Base-by-base conservation (phyloP, 2,888 invertebrate genomes). In the Chaitophorus viminalis region DNA sequence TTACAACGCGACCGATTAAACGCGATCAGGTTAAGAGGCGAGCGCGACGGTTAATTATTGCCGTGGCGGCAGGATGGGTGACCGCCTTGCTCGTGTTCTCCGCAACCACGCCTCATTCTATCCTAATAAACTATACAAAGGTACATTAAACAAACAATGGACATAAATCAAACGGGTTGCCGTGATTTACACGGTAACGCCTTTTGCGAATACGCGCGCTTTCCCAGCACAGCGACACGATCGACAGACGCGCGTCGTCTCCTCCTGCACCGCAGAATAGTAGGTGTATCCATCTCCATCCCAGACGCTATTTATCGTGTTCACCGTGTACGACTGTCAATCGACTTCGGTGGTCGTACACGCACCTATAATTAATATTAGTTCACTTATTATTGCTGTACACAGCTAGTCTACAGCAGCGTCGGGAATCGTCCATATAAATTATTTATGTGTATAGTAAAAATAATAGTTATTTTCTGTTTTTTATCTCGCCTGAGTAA, bases 61-160 rank as follows among this genome's bases (percentile, higher is more conserved):
- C 60, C 60, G 46, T 33, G 70, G 68, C 4, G 29, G 54, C 33
- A 46, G 76, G 39, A 77, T 21, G 68, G 17, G 52, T 36, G 77
- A 86, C 77, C 77, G 86, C 86, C 86, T 70, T 78, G 70, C 33
- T 17, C 78, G 83, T 83, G 83, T 77, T 31, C 46, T 74, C 46
- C 74, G 36, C 83, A 54, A n/a, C 78, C 86, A 86, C 86, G 86
- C 86, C 86, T 70, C n/a, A 70, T 86, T 54, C 54, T 36, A 29
- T 78, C 33, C 85, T 31, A 31, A 84, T 65, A 76, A 65, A 68
- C 31, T 29, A 39, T 25, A 18, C 11, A 52, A 2, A 60, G 1
- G 25, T 11, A 29, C 76, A 33, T 85, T 33, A 77, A 85, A 77
- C 85, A 54, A 78, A 86, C 18, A 54, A 54, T 36, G 54, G 78